Conservation (phyloP, 64 coral and sea anemone species). For the Montipora capricornis region DNA sequence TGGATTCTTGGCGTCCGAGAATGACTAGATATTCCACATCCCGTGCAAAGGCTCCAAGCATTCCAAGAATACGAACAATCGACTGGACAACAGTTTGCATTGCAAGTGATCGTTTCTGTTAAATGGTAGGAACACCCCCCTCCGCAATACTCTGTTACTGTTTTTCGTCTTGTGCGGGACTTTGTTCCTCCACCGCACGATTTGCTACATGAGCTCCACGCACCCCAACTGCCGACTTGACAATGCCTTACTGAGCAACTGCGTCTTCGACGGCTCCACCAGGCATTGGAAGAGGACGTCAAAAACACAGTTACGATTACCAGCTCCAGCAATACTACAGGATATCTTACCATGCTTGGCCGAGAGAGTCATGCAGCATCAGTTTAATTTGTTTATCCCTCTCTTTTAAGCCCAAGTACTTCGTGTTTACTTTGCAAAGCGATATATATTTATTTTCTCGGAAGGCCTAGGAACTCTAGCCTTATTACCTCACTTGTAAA, state of each 20-base stretch:
- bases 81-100: conserved; percentile 41
- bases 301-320: background rate
- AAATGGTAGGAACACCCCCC: conserved; percentile 21
- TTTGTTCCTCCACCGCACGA: conserved; percentile 30
- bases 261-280: conserved; percentile 14
- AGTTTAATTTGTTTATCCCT: too few relatives aligned
- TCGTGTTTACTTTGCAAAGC: too few relatives aligned
- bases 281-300: background rate
- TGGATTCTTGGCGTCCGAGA: conserved; percentile 32
- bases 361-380: background rate
- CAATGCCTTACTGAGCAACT: conserved; percentile 35
- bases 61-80: conserved; percentile 69
- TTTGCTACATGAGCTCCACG: conserved; percentile 50
- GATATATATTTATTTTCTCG: too few relatives aligned
- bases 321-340: background rate
- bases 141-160: conserved; percentile 27
- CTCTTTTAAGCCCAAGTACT: too few relatives aligned
- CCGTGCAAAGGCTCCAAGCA: conserved; percentile 54
- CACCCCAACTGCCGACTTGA: conserved; percentile 40
- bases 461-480: too few relatives aligned
- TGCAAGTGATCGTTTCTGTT: conserved; percentile 27
- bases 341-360: background rate
- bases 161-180: conserved; percentile 38
- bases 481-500: too few relatives aligned
- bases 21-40: conserved; percentile 60